Conservation (phyloP, 2,797 vertebrate species). For the Anguilla marmorata region DNA sequence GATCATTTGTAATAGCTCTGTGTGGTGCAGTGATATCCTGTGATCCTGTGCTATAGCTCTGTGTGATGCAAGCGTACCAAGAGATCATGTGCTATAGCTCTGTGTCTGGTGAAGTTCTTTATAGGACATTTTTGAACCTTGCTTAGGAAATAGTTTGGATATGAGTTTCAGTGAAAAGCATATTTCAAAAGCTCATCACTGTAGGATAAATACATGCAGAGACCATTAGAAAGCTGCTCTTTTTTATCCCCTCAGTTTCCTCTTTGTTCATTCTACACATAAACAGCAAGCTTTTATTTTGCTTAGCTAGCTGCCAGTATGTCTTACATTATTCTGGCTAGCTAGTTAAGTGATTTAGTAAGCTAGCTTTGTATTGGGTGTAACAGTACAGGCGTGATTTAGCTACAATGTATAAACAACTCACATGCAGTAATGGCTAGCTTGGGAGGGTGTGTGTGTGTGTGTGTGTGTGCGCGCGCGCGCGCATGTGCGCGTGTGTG, state of each 20-base stretch:
- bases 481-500: too few relatives aligned
- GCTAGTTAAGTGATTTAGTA: too few relatives aligned
- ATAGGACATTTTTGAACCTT: neutral
- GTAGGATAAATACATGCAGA: neutral
- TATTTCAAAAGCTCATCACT: neutral
- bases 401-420: too few relatives aligned
- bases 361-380: too few relatives aligned
- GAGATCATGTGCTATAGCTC: neutral
- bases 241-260: neutral
- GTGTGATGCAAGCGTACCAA: neutral
- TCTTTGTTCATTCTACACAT: neutral
- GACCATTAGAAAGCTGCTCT: neutral
- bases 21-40: slow-evolving; percentile 84
- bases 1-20: slow-evolving; percentile 75
- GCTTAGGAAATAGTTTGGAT: neutral
- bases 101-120: neutral
- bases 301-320: neutral
- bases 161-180: neutral
- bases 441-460: too few relatives aligned
- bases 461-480: too few relatives aligned
- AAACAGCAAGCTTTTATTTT: neutral
- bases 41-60: neutral
- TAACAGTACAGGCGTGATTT: too few relatives aligned
- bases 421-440: too few relatives aligned
- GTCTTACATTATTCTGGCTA: too few relatives aligned